phyloP scores from a whole-genome alignment of 2,797 vertebrate species.

The Heterohyrax brucei region DNA sequence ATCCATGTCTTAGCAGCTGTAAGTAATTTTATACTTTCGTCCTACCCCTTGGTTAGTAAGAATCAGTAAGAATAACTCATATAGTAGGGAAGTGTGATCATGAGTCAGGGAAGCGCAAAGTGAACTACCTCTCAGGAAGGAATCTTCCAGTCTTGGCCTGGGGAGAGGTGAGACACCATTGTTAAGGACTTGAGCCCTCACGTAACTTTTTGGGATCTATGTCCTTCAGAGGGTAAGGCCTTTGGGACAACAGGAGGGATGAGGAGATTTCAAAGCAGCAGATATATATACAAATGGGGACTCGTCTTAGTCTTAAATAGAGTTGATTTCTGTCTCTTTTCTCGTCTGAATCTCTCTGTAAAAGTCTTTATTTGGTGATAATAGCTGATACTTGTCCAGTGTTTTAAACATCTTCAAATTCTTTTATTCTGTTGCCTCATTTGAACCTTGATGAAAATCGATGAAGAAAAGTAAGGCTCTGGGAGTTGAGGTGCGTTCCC shows the following conservation, averaged over 20 bases:
- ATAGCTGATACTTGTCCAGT: constrained; percentile 32
- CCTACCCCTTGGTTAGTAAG: constrained; percentile 20
- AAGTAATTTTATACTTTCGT: neutral
- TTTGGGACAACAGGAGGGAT: constrained; percentile 40
- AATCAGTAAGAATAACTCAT: constrained; percentile 50
- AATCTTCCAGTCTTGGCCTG: constrained; percentile 34
- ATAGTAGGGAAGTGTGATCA: constrained; percentile 52
- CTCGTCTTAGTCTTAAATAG: constrained; percentile 49
- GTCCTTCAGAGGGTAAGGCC: constrained; percentile 32
- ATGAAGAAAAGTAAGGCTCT: constrained; percentile 43
- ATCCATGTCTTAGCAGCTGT: neutral
- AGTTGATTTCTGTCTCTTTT: neutral
- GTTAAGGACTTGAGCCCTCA: neutral
- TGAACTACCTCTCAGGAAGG: constrained; percentile 59
- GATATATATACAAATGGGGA: neutral
- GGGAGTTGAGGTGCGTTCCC: constrained; percentile 41
- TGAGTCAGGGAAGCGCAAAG: constrained; percentile 21
- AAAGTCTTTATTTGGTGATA: constrained; percentile 44
- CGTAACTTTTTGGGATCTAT: constrained; percentile 44
- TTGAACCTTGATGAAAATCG: constrained; percentile 36
- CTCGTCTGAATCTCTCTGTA: constrained; percentile 9
- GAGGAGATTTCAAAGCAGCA: constrained; percentile 46
- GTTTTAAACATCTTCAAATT: constrained; percentile 61
- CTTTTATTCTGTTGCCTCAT: constrained; percentile 8
- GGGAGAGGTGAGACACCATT: neutral